Evolutionary conservation across 2,888 invertebrate genomes (phyloP).

Genomic region (Melinopterus prodromus): DNA sequence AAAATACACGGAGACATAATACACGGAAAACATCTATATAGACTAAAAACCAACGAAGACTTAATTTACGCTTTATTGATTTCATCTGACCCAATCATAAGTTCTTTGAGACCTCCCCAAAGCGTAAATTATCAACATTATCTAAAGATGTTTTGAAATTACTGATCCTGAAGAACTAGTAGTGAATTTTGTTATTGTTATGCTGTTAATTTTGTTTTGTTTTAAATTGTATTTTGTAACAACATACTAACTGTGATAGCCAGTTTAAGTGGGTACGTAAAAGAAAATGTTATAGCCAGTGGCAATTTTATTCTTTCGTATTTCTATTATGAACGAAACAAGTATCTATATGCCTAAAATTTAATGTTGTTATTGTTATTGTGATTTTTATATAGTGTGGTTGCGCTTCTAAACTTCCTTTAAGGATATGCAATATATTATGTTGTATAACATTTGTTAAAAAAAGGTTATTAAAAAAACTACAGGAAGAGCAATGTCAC

Average conservation of each 20-base stretch:
- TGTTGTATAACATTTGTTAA: not conserved
- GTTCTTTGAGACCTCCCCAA: not conserved
- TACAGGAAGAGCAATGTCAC: not conserved
- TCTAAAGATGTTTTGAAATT: not conserved
- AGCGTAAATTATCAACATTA: not conserved
- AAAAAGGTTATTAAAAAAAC: not conserved
- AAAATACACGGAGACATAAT: slow-evolving; percentile 39
- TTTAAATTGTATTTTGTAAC: not conserved
- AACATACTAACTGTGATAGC: not conserved
- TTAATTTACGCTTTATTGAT: not conserved
- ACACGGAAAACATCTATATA: not conserved
- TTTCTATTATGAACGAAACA: no score
- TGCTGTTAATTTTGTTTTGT: not conserved
- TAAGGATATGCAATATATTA: not conserved
- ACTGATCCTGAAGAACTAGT: not conserved
- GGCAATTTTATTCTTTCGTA: no score
- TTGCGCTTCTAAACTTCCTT: not conserved
- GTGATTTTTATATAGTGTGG: no score
- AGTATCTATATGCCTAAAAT: no score
- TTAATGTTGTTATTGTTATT: no score
- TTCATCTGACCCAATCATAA: not conserved
- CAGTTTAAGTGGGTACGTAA: not conserved
- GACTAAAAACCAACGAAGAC: not conserved
- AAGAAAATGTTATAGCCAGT: no score
- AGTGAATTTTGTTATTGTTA: not conserved